Percentiles rank a stretch among this genome's conserved stretches.
These are phyloP conservation scores for Phylloscopus trochiloides DNA, from an alignment of 2,113 vertebrate genomes.

Conservation along the genomic window DNA sequence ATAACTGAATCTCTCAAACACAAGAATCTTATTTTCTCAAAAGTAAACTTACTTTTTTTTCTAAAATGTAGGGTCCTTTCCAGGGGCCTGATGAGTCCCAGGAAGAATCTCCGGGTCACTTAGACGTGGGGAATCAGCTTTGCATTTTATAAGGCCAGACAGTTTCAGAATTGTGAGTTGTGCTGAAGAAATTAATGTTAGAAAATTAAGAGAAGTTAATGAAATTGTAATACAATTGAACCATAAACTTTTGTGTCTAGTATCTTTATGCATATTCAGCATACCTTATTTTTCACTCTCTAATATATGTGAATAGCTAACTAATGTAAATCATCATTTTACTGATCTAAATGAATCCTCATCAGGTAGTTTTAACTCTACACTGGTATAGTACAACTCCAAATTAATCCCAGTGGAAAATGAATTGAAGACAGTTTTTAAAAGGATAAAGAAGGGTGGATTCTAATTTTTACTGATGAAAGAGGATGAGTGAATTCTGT, in stretches of 20 bases:
- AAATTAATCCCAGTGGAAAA: background rate
- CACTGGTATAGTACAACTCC: background rate
- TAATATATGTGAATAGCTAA: background rate
- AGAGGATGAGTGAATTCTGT: background rate
- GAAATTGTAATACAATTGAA: background rate
- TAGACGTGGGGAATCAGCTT: background rate
- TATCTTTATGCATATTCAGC: background rate
- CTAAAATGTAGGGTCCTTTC: background rate
- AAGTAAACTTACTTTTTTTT: background rate
- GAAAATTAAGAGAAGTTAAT: background rate
- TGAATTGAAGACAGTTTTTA: background rate
- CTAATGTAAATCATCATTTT: background rate
- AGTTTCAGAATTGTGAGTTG: background rate
- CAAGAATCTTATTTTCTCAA: background rate
- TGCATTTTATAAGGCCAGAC: background rate
- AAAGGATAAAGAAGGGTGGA: background rate
- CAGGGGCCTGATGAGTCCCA: background rate
- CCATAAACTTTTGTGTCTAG: background rate
- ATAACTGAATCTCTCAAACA: background rate
- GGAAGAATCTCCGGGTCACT: background rate
- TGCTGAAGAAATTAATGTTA: background rate
- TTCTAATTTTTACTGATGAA: constrained; percentile 14
- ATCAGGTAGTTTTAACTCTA: background rate
- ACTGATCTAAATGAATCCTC: background rate
- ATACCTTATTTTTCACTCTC: background rate